Evolutionary conservation across 2,888 invertebrate genomes (phyloP), one percentile per base, ranked within the genome.

Genomic region (Colostygia pectinataria): DNA sequence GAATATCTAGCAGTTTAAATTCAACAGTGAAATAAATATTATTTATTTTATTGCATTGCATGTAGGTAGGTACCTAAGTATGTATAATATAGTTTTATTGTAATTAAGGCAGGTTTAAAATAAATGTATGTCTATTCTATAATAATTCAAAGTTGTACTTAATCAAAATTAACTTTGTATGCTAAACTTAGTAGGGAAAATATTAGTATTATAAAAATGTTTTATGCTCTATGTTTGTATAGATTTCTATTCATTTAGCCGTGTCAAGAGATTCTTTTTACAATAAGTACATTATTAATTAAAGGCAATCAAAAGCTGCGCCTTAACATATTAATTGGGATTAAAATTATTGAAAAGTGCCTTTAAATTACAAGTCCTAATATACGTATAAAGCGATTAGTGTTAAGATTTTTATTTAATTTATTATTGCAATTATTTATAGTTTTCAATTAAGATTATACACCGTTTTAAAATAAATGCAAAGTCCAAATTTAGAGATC

Each of bases 401-500:
- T 76, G 42, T 74, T 61, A 71, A 71, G 66, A 77, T 46, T 38
- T 31, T 66, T 75, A 75, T 70, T 75, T 53, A 68, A 78, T 75
- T 56, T 54, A 61, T 61, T 80, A 81, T 83, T 77, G 81, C 80
- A 80, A 77, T 72, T 60, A 66, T 67, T 62, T 69, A 70, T 64
- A 68, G 56, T 67, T 48, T 51, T 61, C 53, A 46, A 53, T 64
- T 56, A 63, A 68, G 63, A 68, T 74, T 70, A 66, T 70, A 73
- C 59, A 69, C 57, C 64, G 69, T 74, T 69, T 61, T 46, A 65
- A 79, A 81, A 80, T 84, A 87, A 87, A 88, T 86, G 84, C 84
- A 80, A 78, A 65, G 65, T 69, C 49, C 65, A 66, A 80, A 80
- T 83, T 86, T 81, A 71, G 87, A 87, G 86, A 88, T 88, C 87